A percentile compares a stretch with the other conserved stretches of the same genome.
Conservation (phyloP, 35 echinoderm and acorn worm genomes). For the Apostichopus japonicus region DNA sequence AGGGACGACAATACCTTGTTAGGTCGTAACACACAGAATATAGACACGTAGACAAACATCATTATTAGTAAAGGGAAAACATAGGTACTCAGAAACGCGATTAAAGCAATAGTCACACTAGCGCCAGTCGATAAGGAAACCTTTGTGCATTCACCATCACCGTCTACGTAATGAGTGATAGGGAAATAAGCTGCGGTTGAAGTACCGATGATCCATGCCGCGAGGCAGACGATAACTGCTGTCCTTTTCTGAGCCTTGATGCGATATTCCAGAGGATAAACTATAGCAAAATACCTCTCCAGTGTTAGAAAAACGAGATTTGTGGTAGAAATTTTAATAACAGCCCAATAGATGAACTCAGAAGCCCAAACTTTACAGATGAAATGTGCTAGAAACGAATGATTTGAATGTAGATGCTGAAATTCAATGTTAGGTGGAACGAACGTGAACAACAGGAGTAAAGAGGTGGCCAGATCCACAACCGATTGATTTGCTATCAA, state of each 20-base stretch:
- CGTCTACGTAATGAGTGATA: not conserved
- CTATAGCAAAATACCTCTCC: conserved; percentile 55
- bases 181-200: conserved; percentile 5
- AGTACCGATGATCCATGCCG: conserved; percentile 22
- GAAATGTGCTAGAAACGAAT: not conserved
- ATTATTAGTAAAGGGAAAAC: conserved; percentile 37
- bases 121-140: not conserved
- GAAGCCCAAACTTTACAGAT: conserved; percentile 30
- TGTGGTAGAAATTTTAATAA: conserved; percentile 47
- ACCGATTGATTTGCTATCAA: conserved; percentile 50
- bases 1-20: not conserved
- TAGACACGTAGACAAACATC: conserved; percentile 43
- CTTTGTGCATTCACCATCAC: not conserved
- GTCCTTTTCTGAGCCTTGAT: not conserved
- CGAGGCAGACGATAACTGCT: not conserved
- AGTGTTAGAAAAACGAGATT: conserved; percentile 52
- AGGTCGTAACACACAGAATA: conserved; percentile 1
- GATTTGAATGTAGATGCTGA: not conserved
- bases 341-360: conserved; percentile 39
- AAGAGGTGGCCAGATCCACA: not conserved
- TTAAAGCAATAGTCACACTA: not conserved
- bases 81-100: not conserved
- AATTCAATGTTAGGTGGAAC: not conserved
- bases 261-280: conserved; percentile 43
- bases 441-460: not conserved